These are phyloP conservation scores for Smutsia temminckii DNA, from an alignment of 2,797 vertebrate genomes.

Conservation along the genomic window DNA sequence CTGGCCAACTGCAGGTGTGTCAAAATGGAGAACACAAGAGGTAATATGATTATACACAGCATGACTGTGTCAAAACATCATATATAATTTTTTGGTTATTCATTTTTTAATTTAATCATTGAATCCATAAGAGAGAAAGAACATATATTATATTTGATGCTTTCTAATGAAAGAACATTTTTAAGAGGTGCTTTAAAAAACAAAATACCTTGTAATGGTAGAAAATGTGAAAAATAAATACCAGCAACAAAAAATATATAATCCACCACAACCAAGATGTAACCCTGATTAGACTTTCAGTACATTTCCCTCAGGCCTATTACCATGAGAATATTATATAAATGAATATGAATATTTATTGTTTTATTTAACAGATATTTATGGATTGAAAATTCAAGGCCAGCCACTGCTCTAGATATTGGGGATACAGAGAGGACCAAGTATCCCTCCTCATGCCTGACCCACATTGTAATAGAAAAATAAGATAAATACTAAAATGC, in stretches of 20 bases:
- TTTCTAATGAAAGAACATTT: neutral
- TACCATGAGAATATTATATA: neutral
- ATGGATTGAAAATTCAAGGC: neutral
- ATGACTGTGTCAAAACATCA: neutral
- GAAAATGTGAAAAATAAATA: neutral
- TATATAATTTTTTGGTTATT: neutral
- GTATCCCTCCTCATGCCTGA: neutral
- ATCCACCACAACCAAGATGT: neutral
- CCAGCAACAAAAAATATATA: neutral
- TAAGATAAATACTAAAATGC: neutral
- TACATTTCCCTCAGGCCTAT: neutral
- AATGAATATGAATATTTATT: neutral
- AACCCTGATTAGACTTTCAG: neutral
- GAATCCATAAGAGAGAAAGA: neutral
- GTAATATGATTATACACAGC: neutral
- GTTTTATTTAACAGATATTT: slow-evolving; percentile 12
- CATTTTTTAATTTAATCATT: neutral
- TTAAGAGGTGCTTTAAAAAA: neutral
- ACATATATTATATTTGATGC: neutral
- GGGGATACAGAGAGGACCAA: neutral
- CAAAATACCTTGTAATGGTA: neutral
- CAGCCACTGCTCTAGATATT: neutral
- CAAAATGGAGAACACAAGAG: neutral
- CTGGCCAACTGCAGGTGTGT: neutral
- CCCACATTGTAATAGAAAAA: neutral